phyloP scores from a whole-genome alignment of 1,140 invertebrate species.

The Harpegnathos saltator region DNA sequence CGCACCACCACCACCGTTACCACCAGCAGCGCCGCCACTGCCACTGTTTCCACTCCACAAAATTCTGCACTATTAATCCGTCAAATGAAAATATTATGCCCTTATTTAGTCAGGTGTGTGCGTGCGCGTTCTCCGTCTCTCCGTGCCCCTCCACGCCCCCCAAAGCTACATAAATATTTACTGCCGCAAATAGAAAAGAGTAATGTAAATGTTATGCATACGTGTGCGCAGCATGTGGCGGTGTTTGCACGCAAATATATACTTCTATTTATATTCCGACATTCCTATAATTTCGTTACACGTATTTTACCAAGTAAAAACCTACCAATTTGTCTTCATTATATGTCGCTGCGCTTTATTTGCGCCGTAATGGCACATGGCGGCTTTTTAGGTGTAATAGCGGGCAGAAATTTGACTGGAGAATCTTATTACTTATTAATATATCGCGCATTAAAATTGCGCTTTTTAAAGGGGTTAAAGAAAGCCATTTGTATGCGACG shows the following conservation, averaged over 20 bases:
- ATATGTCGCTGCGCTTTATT: slow-evolving; percentile 8
- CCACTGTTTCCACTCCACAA: background rate
- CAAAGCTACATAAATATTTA: slow-evolving; percentile 57
- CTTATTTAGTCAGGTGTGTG: slow-evolving; percentile 43
- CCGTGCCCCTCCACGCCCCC: too few species aligned
- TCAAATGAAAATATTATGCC: slow-evolving; percentile 53
- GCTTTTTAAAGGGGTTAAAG: background rate
- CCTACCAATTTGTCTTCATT: slow-evolving; percentile 46
- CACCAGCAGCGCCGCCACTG: too few species aligned
- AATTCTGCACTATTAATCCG: slow-evolving; percentile 35
- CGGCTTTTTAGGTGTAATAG: slow-evolving; percentile 14
- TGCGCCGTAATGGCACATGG: background rate
- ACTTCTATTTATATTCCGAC: slow-evolving; percentile 52
- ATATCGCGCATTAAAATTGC: slow-evolving; percentile 9
- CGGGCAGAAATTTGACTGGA: background rate
- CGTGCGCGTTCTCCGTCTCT: too few species aligned
- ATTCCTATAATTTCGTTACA: slow-evolving; percentile 55
- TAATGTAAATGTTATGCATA: slow-evolving; percentile 39
- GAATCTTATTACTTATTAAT: slow-evolving; percentile 30
- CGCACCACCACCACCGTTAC: background rate
- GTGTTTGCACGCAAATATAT: slow-evolving; percentile 54
- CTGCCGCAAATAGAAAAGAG: slow-evolving; percentile 45
- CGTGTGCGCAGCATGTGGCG: slow-evolving; percentile 1
- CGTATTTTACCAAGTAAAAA: slow-evolving; percentile 50
- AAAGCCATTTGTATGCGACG: background rate